Percentiles rank a stretch among this genome's conserved stretches.
Evolutionary conservation across 2,113 vertebrate genomes (phyloP).

Genomic region (Zeus faber): DNA sequence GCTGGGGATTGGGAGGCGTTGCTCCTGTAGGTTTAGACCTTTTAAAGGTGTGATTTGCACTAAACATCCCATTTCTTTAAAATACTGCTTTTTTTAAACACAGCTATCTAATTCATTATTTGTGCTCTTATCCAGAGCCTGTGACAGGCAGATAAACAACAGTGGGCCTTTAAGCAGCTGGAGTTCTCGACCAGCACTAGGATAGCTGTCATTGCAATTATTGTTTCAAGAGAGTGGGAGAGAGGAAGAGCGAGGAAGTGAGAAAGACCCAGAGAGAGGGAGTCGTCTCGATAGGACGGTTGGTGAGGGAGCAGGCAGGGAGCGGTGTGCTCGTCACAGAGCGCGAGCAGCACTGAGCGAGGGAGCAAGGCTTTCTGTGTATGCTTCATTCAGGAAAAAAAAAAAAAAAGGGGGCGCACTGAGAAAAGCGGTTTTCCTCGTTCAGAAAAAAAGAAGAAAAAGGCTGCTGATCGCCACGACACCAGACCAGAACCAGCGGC

Average conservation of each 20-base stretch:
- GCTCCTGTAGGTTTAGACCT: not conserved
- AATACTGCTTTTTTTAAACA: no score
- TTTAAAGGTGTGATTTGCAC: no score
- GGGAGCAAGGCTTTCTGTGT: conserved; percentile 42
- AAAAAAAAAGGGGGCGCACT: conserved; percentile 66
- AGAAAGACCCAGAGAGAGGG: conserved; percentile 37
- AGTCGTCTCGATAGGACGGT: conserved; percentile 50
- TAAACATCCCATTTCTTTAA: no score
- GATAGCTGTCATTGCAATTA: conserved; percentile 55
- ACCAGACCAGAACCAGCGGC: conserved; percentile 17
- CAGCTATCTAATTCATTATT: conserved; percentile 3
- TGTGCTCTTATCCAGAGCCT: conserved; percentile 3
- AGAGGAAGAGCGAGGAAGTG: conserved; percentile 37
- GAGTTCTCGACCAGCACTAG: conserved; percentile 27
- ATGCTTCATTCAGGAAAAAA: conserved; percentile 77
- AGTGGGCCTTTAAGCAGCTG: conserved; percentile 53
- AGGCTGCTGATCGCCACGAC: conserved; percentile 15
- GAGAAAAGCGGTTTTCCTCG: conserved; percentile 38
- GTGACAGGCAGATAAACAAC: conserved; percentile 28
- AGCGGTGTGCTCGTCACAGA: conserved; percentile 55
- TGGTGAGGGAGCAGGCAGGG: conserved; percentile 53
- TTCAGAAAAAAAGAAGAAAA: conserved; percentile 33
- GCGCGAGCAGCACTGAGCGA: conserved; percentile 46
- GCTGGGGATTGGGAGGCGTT: not conserved
- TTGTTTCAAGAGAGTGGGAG: conserved; percentile 34